These are phyloP conservation scores for Drosophila busckii DNA, from an alignment of 1,140 invertebrate species.

Conservation along the genomic window DNA sequence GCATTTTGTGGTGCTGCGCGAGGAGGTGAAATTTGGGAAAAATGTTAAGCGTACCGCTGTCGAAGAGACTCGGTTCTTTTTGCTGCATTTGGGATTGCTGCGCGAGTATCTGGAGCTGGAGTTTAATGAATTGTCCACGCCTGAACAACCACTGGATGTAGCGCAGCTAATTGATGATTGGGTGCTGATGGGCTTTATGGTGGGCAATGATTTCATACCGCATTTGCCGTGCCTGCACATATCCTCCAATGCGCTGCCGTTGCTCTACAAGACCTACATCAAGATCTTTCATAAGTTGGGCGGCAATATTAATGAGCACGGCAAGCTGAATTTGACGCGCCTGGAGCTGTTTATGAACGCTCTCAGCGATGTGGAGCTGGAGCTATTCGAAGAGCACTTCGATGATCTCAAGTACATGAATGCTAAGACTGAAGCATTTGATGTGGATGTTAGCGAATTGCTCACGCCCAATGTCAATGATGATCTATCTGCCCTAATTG, in stretches of 20 bases:
- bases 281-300: slow-evolving; percentile 90
- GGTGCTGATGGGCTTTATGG: slow-evolving; percentile 96
- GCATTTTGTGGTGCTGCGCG: slow-evolving; percentile 94
- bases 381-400: slow-evolving; percentile 91
- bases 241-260: slow-evolving; percentile 90
- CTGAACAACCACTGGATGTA: slow-evolving; percentile 86
- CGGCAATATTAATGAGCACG: slow-evolving; percentile 95
- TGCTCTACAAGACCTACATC: slow-evolving; percentile 94
- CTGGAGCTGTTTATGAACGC: slow-evolving; percentile 93
- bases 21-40: slow-evolving; percentile 90
- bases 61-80: slow-evolving; percentile 94
- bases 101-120: slow-evolving; percentile 96
- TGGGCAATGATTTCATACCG: slow-evolving; percentile 99
- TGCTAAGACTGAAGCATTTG: slow-evolving; percentile 82
- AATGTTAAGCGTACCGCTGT: slow-evolving; percentile 83
- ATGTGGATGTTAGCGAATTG: slow-evolving; percentile 52
- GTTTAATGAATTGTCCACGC: slow-evolving; percentile 87
- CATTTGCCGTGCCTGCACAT: slow-evolving; percentile 97
- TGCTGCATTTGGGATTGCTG: slow-evolving; percentile 94
- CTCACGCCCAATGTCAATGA: slow-evolving; percentile 61
- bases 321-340: slow-evolving; percentile 89
- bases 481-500: slow-evolving; percentile 53
- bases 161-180: slow-evolving; percentile 88
- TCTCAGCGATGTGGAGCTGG: slow-evolving; percentile 88
- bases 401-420: slow-evolving; percentile 93